Conservation (phyloP, 2,797 vertebrate species). For the Eulemur coronatus region DNA sequence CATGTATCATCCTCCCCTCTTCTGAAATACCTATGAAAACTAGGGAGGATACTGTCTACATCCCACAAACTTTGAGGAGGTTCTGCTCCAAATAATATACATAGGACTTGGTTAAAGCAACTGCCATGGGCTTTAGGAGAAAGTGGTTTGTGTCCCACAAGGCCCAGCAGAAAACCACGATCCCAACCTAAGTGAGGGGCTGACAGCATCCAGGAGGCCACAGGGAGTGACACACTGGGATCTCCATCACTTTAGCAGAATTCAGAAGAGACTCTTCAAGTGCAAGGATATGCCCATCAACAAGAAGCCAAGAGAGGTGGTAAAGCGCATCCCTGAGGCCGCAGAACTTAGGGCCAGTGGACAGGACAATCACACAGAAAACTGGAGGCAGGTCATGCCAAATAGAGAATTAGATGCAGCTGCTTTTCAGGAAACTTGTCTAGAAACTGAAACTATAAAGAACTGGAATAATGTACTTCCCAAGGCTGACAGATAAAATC, state of each 20-base stretch:
- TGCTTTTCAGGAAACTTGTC: background rate
- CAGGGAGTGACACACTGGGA: background rate
- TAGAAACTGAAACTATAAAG: background rate
- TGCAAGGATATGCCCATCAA: background rate
- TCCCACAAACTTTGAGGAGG: background rate
- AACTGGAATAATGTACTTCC: background rate
- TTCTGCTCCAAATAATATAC: background rate
- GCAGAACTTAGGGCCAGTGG: background rate
- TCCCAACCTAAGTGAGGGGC: background rate
- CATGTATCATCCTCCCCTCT: background rate
- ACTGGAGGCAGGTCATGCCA: background rate
- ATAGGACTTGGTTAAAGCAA: background rate
- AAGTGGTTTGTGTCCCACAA: background rate
- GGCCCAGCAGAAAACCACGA: background rate
- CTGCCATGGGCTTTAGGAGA: background rate
- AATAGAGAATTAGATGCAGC: background rate
- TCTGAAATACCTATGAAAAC: background rate
- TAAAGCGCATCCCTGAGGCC: background rate
- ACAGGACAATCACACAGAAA: background rate
- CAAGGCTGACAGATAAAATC: background rate
- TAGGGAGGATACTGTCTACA: too few species aligned
- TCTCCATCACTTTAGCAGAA: background rate
- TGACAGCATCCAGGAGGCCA: background rate
- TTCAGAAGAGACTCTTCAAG: background rate
- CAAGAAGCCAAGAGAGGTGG: background rate